These are phyloP conservation scores for Fregata magnificens DNA, from an alignment of 2,113 vertebrate genomes.

Conservation along the genomic window DNA sequence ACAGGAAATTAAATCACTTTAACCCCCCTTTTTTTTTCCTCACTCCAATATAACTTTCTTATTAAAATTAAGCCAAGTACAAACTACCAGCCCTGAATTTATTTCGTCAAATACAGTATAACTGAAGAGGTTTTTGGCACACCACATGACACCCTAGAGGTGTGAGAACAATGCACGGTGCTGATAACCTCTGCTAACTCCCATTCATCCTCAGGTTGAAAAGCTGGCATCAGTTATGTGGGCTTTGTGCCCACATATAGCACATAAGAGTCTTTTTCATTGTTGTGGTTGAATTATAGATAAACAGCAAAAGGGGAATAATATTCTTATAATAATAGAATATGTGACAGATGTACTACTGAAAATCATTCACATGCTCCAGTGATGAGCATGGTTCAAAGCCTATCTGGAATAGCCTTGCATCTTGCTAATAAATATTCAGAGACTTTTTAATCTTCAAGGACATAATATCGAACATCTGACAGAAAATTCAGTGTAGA, in stretches of 20 bases:
- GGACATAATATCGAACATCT: constrained; percentile 6
- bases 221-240: not conserved
- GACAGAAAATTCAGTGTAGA: constrained; percentile 36
- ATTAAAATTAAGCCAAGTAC: not conserved
- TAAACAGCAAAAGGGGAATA: constrained; percentile 20
- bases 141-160: not conserved
- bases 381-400: not conserved
- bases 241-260: not conserved
- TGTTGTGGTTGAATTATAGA: constrained; percentile 18
- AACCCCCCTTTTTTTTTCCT: fast-evolving
- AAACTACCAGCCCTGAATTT: not conserved
- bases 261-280: not conserved
- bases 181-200: constrained; percentile 14
- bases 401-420: not conserved
- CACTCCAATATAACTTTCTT: not conserved
- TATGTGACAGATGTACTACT: not conserved
- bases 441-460: constrained; percentile 21
- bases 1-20: not conserved
- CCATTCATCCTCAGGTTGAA: not conserved
- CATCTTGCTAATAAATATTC: constrained; percentile 36
- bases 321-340: constrained; percentile 16
- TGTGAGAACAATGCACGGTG: not conserved
- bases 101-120: not conserved
- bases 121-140: not conserved
- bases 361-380: not conserved